A percentile compares a stretch with the other conserved stretches of the same genome.
Evolutionary conservation across 2,113 vertebrate species (phyloP).

Genomic region (Dasyprocta punctata): DNA sequence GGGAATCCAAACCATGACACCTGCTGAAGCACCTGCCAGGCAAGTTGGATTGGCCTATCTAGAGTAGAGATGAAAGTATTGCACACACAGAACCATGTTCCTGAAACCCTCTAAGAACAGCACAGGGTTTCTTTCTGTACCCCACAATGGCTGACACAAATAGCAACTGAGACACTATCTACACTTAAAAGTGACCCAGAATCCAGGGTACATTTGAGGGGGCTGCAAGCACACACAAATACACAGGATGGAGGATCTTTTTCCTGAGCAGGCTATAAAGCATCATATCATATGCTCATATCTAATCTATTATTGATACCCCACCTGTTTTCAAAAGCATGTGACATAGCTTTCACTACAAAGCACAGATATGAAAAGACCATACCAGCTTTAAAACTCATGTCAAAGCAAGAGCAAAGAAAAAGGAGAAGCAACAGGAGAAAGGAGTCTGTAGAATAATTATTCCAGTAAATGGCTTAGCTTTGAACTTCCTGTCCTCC

Average conservation of each 20-base stretch:
- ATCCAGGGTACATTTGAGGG: background rate
- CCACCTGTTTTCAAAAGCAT: constrained; percentile 58
- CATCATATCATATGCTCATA: background rate
- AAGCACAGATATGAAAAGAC: background rate
- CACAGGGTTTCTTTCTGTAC: background rate
- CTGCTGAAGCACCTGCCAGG: background rate
- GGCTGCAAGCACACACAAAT: background rate
- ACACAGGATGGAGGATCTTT: background rate
- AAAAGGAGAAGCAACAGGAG: background rate
- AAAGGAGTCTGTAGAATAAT: background rate
- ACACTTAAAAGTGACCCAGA: background rate
- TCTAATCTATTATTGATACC: constrained; percentile 53
- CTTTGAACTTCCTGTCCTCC: background rate
- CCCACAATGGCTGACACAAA: background rate
- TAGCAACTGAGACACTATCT: background rate
- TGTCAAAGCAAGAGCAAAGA: constrained; percentile 19
- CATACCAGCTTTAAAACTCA: background rate
- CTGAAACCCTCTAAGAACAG: background rate
- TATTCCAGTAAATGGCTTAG: background rate
- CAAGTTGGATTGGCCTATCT: background rate
- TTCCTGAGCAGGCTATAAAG: background rate
- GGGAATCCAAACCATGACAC: background rate
- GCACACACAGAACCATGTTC: background rate
- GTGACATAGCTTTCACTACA: background rate
- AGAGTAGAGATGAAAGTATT: background rate